These are phyloP conservation scores for Ametastegia equiseti DNA, from an alignment of 2,888 invertebrate genomes.

Conservation along the genomic window DNA sequence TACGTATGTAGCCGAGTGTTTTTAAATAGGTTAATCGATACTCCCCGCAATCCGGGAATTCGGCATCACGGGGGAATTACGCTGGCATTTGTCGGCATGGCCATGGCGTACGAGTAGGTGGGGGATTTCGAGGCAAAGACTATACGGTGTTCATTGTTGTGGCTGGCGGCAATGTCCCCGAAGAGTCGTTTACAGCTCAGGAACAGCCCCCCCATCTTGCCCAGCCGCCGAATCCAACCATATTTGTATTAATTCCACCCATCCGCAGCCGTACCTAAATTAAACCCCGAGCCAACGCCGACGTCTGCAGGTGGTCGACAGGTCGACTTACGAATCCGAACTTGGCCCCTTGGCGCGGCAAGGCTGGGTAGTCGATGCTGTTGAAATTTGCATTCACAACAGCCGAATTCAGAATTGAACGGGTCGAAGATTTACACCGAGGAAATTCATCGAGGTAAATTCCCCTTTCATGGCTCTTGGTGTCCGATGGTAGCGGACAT, in stretches of 20 bases:
- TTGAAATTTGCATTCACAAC: neutral
- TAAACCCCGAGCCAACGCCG: neutral
- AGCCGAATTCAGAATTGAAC: neutral
- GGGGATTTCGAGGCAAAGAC: neutral
- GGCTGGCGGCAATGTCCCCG: neutral
- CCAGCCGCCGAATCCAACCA: neutral
- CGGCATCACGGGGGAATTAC: neutral
- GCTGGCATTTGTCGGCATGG: neutral
- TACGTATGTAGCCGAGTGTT: slow-evolving; percentile 31
- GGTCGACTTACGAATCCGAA: neutral
- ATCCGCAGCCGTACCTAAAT: neutral
- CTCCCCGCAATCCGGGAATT: slow-evolving; percentile 27
- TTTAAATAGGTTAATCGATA: slow-evolving; percentile 45
- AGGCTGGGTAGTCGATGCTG: neutral
- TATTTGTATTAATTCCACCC: slow-evolving; percentile 3
- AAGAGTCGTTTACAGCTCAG: neutral
- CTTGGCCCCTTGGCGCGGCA: neutral
- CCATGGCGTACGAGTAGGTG: neutral
- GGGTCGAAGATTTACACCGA: neutral
- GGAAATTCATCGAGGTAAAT: neutral
- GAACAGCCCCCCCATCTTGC: neutral
- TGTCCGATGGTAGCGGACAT: neutral
- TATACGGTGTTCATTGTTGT: neutral
- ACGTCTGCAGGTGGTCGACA: neutral
- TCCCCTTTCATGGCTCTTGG: neutral